Evolutionary conservation across 1,140 invertebrate species (phyloP).

Genomic region (Zaprionus vittiger): DNA sequence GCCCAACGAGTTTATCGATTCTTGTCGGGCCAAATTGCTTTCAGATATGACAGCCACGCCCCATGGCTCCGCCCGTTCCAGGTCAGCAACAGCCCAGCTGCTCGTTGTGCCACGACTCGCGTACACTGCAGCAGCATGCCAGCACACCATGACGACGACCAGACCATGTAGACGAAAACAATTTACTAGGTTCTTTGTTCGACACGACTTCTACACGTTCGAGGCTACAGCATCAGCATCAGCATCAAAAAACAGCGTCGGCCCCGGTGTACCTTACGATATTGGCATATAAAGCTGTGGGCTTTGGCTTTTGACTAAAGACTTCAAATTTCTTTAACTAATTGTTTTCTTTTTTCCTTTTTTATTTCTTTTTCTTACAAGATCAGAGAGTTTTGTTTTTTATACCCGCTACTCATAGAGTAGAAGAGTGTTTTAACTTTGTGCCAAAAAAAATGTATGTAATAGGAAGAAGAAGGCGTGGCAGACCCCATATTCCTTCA

Average conservation of each 20-base stretch:
- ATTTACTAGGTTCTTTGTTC: conserved; percentile 63
- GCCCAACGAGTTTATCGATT: conserved; percentile 82
- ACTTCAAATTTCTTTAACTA: too few species aligned
- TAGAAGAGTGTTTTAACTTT: too few species aligned
- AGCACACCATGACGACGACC: conserved; percentile 27
- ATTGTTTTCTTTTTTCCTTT: too few species aligned
- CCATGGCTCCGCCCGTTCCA: conserved; percentile 67
- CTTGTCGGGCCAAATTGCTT: conserved; percentile 76
- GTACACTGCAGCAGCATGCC: conserved; percentile 57
- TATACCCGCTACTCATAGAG: too few species aligned
- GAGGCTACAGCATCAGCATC: conserved; percentile 20
- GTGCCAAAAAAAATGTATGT: too few species aligned
- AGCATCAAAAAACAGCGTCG: neutral
- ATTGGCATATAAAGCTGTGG: neutral
- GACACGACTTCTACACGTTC: conserved; percentile 17
- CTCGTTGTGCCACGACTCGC: conserved; percentile 34
- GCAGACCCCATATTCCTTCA: too few species aligned
- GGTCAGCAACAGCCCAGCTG: conserved; percentile 43
- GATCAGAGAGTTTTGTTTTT: too few species aligned
- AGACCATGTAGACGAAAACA: conserved; percentile 31
- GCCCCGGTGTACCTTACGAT: neutral
- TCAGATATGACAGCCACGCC: conserved; percentile 77
- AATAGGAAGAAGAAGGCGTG: too few species aligned
- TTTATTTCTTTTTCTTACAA: too few species aligned
- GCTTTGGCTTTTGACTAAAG: too few species aligned